Evolutionary conservation across 2,888 invertebrate genomes (phyloP).

Genomic region (Diarsia mendica): DNA sequence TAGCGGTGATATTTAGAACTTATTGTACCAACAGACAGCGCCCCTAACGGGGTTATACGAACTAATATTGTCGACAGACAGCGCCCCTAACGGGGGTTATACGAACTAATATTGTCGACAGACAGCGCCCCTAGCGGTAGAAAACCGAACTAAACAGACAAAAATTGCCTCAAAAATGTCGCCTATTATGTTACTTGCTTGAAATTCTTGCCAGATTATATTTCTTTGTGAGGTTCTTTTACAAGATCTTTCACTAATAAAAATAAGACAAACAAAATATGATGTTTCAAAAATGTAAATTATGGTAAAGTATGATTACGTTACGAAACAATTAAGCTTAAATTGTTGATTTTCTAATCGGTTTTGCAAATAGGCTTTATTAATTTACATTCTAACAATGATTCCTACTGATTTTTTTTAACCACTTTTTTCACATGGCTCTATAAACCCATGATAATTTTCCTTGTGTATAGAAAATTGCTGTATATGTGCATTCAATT

Average conservation of each 20-base stretch:
- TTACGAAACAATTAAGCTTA: not conserved
- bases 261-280: constrained; percentile 4
- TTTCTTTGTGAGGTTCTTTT: not conserved
- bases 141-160: not conserved
- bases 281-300: not conserved
- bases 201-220: constrained; percentile 44
- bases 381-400: not conserved
- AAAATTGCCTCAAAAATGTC: not conserved
- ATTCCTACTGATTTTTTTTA: not conserved
- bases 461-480: too few species aligned
- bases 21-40: too few species aligned
- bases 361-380: not conserved
- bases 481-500: constrained; percentile 47
- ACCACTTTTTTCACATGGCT: not conserved
- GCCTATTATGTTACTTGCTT: constrained; percentile 20
- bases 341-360: not conserved
- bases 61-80: not conserved
- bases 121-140: not conserved
- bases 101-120: not conserved
- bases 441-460: not conserved
- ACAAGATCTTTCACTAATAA: not conserved
- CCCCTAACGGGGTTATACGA: too few species aligned
- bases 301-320: not conserved
- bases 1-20: not conserved
- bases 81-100: not conserved